Conservation (phyloP, 2,888 invertebrate species). For the Allolobophora icterica region DNA sequence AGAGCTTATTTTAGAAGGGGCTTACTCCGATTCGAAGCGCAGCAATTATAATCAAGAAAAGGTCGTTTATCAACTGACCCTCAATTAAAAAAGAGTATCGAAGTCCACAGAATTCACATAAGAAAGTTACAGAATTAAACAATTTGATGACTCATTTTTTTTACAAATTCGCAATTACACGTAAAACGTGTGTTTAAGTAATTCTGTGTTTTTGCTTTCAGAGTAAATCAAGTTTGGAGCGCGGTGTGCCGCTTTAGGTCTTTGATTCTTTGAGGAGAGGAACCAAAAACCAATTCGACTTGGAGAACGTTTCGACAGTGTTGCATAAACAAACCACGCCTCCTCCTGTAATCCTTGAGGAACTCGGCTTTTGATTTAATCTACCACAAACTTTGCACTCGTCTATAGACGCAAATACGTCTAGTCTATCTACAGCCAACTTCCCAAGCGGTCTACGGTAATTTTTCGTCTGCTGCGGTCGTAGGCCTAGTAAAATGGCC, state of each 20-base stretch:
- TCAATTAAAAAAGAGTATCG: too few species aligned
- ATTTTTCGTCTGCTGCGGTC: neutral
- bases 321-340: neutral
- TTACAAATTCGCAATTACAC: neutral
- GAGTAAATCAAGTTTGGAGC: neutral
- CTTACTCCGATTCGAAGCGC: too few species aligned
- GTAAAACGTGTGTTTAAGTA: neutral
- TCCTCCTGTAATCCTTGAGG: neutral
- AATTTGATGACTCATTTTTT: too few species aligned
- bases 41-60: too few species aligned
- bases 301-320: neutral
- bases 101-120: too few species aligned
- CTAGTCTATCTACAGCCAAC: neutral
- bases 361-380: neutral
- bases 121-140: too few species aligned
- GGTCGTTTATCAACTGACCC: too few species aligned
- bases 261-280: slow-evolving; percentile 9
- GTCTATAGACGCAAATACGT: neutral
- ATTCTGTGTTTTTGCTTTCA: neutral
- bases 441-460: neutral
- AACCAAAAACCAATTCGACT: neutral
- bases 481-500: neutral
- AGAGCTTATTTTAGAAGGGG: too few species aligned
- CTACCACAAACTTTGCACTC: neutral
- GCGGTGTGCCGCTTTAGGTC: neutral